Evolutionary conservation across 2,113 vertebrate genomes (phyloP), one percentile per base, ranked within the genome.

Genomic region (Elachura formosa): DNA sequence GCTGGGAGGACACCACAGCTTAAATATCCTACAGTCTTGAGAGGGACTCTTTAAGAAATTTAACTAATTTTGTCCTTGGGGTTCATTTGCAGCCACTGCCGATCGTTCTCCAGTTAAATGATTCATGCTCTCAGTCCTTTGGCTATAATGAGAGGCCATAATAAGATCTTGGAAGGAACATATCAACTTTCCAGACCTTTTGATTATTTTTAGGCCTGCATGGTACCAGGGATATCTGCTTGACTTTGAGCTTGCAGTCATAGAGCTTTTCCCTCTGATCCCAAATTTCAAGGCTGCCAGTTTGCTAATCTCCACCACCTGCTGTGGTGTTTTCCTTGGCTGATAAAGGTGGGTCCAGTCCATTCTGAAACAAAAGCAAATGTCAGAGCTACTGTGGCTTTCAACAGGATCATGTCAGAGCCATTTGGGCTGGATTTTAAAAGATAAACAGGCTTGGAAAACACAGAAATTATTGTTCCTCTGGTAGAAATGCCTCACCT

Each of bases 61-160:
- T 1, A 48, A 34, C 51, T 62, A 4, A 45, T 48, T 86, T 84
- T 14, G 80, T 69, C 36, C 41, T 31, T 56, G 16, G 12, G 28
- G 33, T 63, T 94, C 75, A 55, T 94, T 88, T 94, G 21, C 63
- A 77, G 33, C 36, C 71, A 34, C 62, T 90, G 63, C n/a, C 85
- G 38, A 36, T 94, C 46, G 18, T 74, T 90, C 75, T 88, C 24
- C 63, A 55, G 26, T 92, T 94, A 88, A 96, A 95, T 95, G 59
- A 94, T 94, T 94, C 90, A 88, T 90, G 71, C 21, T 94, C 23
- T 64, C 62, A 8, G 7, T 74, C 36, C 55, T 67, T 56, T 58
- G 75, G 63, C 2, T 83, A 5, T 87, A 93, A 95, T 88, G 82
- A 94, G 79, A 96, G 75, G 38, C 83, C 85, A 63, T 77, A 93